These are phyloP conservation scores for Lepus townsendii DNA, from an alignment of 2,797 vertebrate species.

Conservation along the genomic window DNA sequence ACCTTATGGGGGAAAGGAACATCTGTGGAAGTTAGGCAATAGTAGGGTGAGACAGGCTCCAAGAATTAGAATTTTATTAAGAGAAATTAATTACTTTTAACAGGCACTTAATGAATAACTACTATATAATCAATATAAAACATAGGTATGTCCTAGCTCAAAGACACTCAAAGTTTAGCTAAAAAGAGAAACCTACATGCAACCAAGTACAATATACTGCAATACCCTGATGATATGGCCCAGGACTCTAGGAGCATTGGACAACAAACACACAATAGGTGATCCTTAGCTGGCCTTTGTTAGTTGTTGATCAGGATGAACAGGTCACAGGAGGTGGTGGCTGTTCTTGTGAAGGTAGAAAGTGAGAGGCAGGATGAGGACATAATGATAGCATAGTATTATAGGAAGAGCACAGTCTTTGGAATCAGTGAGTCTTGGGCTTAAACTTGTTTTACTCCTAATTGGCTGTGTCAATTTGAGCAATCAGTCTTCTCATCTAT, in stretches of 20 bases:
- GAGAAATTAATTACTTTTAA: slow-evolving; percentile 21
- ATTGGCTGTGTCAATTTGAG: background rate
- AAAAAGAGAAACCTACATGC: background rate
- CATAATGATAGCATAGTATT: background rate
- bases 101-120: slow-evolving; percentile 11
- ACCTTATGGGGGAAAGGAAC: background rate
- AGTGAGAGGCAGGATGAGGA: slow-evolving; percentile 4
- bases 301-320: background rate
- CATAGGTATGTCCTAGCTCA: background rate
- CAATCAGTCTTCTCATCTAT: background rate
- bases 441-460: slow-evolving; percentile 6
- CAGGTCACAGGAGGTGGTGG: background rate
- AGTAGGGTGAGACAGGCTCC: background rate
- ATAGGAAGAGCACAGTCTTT: background rate
- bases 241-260: background rate
- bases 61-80: background rate
- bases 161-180: background rate
- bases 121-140: background rate
- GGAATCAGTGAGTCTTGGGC: background rate
- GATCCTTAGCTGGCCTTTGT: background rate
- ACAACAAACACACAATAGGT: background rate
- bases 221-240: background rate
- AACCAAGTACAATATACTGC: background rate
- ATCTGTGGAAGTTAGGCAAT: background rate
- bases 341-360: background rate